phyloP scores from a whole-genome alignment of 2,888 invertebrate genomes.

The Lottia scabra region DNA sequence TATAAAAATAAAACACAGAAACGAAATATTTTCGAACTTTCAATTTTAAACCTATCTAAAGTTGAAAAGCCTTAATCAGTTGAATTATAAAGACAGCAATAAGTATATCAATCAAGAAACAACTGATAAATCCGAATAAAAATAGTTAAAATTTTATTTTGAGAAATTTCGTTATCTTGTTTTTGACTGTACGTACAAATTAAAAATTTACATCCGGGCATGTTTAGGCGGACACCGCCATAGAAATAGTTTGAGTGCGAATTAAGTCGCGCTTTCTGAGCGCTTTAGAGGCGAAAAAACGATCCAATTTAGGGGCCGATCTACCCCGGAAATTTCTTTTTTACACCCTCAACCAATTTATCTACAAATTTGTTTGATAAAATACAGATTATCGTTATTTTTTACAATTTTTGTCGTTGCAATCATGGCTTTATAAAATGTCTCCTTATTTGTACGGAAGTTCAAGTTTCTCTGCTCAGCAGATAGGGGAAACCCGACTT shows the following conservation, averaged over 20 bases:
- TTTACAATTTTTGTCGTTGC: constrained; percentile 34
- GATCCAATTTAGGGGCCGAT: constrained; percentile 28
- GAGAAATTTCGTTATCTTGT: too few species aligned
- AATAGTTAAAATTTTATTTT: too few species aligned
- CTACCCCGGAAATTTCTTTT: constrained; percentile 20
- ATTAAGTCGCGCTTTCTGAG: constrained; percentile 18
- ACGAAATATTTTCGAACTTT: too few species aligned
- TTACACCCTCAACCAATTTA: neutral
- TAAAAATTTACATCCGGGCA: constrained; percentile 17
- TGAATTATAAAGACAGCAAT: too few species aligned
- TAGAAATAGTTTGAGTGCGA: constrained; percentile 9
- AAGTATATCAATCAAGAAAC: too few species aligned
- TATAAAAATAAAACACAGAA: too few species aligned
- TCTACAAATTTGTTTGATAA: constrained; percentile 10
- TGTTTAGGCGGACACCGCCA: constrained; percentile 15
- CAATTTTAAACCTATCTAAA: too few species aligned
- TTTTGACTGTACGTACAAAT: too few species aligned
- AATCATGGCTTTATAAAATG: constrained; percentile 60
- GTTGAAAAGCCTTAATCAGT: too few species aligned
- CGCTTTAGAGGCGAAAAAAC: constrained; percentile 18
- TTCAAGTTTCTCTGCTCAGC: constrained; percentile 29
- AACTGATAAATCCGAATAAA: too few species aligned
- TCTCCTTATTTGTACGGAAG: constrained; percentile 29
- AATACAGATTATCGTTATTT: constrained; percentile 19
- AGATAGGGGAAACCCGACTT: constrained; percentile 33